Evolutionary conservation across 2,113 vertebrate genomes (phyloP), one percentile per base, ranked within the genome.

Genomic region (Prunella fulvescens): DNA sequence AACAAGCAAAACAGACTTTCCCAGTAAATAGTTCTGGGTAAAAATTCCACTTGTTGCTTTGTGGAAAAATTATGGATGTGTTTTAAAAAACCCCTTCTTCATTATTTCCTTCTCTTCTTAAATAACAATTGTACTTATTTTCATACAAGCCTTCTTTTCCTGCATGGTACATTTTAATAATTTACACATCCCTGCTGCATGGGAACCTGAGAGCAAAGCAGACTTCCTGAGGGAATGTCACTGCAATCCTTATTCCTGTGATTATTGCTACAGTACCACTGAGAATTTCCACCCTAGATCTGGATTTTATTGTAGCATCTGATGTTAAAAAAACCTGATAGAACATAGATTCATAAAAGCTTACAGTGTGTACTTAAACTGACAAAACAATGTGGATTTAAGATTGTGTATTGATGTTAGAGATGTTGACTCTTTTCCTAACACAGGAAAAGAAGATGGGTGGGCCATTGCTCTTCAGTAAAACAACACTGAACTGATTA

Each of bases 191-290:
- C 72, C 85, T 86, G 31, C 64, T 96, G 47, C 56, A 81, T 96
- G 94, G 82, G 90, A 95, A 92, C 92, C 69, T 83, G 88, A 86
- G 48, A 96, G 79, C 40, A 77, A 81, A 83, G 56, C 92, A 94
- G 80, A 81, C 88, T 96, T 95, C 95, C 94, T 95, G 80, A 93
- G 95, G 85, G 88, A 96, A 94, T 86, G 56, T 64, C 1, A 7
- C 82, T 81, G 73, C 72, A 86, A 60, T 95, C 92, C 81, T 78
- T 95, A 96, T 93, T 96, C 88, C 88, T 95, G 93, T 96, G 94
- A 94, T 95, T 96, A 90, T 92, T 94, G 37, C 86, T 78, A 42
- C 31, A 60, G 64, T 82, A 67, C 87, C n/a, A 3, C 88, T 93
- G 96, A 91, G 93, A 95, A 95, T 95, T 96, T 82, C 87, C 51